Evolutionary conservation across 2,797 vertebrate genomes (phyloP), one percentile per base, ranked within the genome.

Genomic region (Girardinus metallicus): DNA sequence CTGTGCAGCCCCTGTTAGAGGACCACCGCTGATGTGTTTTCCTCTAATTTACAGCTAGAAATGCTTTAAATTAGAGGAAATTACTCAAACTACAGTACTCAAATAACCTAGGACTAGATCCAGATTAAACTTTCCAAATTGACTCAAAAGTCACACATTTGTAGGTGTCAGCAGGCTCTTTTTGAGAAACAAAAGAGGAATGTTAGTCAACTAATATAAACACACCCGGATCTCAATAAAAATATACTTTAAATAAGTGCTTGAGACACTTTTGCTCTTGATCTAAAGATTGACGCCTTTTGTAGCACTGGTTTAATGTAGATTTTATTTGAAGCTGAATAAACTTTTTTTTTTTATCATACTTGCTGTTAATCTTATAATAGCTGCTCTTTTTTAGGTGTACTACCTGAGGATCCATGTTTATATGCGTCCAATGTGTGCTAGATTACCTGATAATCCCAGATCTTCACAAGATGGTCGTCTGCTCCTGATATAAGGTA

Each of bases 401-500:
- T 64, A 9, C 15, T 36, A 18, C 31, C 21, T 12, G 10, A 26
- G 4, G 64, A 41, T 26, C 36, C 64, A 23, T 11, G 7, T 43
- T 76, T 5, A 41, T 3, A 0, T 34, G 11, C 47, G 13, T 41
- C 9, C 18, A 41, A 0, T 66, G 18, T 64, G 31, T 39, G 0
- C 53, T 71, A 34, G 74, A 81, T 83, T 80, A 99, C 98, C 97
- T 99, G 98, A 87, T 99, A 99, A 91, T 99, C 98, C 98, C 98
- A 99, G 93, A 99, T 99, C 92, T 99, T 99, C 81, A 99, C 98
- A 80, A 99, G 96, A 23, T 98, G 96, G 83, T 99, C 98, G 86
- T 99, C 98, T 74, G 98, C 98, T 60, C 98, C 98, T 49, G 98
- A 99, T 85, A 99, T 99, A 76, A 99, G 97, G 86, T 99, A 99